Evolutionary conservation across 2,888 invertebrate species (phyloP).

Genomic region (Rosalia funebris): DNA sequence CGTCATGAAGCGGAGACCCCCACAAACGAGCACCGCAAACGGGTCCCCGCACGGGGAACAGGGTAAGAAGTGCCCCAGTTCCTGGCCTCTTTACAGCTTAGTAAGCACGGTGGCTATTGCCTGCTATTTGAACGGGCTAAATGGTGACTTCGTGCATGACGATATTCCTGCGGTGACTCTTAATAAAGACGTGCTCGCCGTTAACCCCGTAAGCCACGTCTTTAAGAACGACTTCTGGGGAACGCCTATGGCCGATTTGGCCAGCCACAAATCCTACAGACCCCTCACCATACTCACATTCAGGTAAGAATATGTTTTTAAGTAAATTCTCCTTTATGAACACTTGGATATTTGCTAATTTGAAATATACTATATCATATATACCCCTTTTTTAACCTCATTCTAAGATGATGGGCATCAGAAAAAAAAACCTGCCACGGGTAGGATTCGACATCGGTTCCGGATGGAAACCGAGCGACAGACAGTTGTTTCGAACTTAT

Average conservation of each 20-base stretch:
- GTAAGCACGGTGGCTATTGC: conserved; percentile 75
- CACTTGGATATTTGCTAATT: too few relatives aligned
- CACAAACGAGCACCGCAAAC: neutral
- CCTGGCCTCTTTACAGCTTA: conserved; percentile 67
- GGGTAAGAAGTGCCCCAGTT: conserved; percentile 15
- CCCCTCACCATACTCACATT: conserved; percentile 86
- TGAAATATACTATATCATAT: too few relatives aligned
- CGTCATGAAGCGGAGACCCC: conserved; percentile 12
- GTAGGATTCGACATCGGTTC: too few relatives aligned
- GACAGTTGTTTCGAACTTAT: too few relatives aligned
- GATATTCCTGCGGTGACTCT: conserved; percentile 85
- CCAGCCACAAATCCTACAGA: conserved; percentile 88
- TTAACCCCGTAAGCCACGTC: conserved; percentile 70
- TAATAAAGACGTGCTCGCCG: conserved; percentile 82
- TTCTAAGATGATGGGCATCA: too few relatives aligned
- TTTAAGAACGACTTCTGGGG: conserved; percentile 90
- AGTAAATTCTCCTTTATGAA: too few relatives aligned
- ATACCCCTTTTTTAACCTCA: too few relatives aligned
- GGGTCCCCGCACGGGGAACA: conserved; percentile 2
- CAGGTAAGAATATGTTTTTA: conserved; percentile 71
- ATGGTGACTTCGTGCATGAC: conserved; percentile 88
- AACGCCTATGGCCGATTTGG: conserved; percentile 83
- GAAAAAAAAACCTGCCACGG: too few relatives aligned
- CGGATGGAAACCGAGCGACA: too few relatives aligned
- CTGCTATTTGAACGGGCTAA: conserved; percentile 78